Conservation (phyloP, 1,140 invertebrate genomes). For the Drosophila orosa region DNA sequence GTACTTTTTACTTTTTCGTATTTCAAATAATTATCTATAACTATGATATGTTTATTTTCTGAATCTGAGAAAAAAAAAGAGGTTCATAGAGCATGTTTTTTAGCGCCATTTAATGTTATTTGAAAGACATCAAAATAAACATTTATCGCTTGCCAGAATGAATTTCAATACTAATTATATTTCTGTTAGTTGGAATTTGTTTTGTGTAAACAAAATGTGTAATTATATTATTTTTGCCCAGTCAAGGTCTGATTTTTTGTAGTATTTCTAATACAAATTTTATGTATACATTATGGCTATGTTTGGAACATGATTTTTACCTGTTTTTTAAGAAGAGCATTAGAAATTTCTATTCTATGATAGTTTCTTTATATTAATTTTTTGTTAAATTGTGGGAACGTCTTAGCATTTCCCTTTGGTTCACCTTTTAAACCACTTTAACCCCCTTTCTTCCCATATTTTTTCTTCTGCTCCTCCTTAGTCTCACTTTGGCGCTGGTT, state of each 20-base stretch:
- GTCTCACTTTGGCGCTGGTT: slow-evolving; percentile 62
- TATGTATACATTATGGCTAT: slow-evolving; percentile 1
- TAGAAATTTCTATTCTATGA: neutral
- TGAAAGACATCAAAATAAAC: slow-evolving; percentile 23
- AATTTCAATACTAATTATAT: slow-evolving; percentile 17
- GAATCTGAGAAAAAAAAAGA: neutral
- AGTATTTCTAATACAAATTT: too few relatives aligned
- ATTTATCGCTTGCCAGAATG: slow-evolving; percentile 4
- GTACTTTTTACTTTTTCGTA: slow-evolving; percentile 13
- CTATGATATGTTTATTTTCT: neutral
- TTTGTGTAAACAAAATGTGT: slow-evolving; percentile 29
- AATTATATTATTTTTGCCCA: slow-evolving; percentile 34
- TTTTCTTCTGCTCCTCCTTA: neutral
- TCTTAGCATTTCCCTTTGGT: neutral
- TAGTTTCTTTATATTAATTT: neutral
- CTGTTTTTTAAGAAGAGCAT: neutral
- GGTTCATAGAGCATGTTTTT: slow-evolving; percentile 4
- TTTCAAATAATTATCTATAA: neutral
- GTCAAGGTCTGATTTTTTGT: slow-evolving; percentile 13
- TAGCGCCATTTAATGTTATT: slow-evolving; percentile 22
- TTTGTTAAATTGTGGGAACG: too few relatives aligned
- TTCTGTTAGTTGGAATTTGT: slow-evolving; percentile 26
- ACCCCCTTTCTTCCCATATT: neutral
- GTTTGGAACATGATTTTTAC: neutral
- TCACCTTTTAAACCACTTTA: neutral